These are phyloP conservation scores for Marcusenius ussheri DNA, from an alignment of 2,113 vertebrate genomes.

Conservation along the genomic window DNA sequence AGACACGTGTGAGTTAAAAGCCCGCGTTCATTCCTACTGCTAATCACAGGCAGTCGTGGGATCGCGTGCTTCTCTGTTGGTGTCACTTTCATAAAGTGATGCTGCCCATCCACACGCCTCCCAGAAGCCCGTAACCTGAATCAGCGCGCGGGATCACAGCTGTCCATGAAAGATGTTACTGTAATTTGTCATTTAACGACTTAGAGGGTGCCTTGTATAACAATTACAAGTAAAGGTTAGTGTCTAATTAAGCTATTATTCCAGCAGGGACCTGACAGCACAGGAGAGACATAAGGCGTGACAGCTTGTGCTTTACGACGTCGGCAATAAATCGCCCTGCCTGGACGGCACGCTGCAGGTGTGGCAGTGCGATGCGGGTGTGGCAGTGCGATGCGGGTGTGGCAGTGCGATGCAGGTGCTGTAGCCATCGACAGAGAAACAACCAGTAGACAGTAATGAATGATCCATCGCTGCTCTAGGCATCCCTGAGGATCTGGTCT, in stretches of 20 bases:
- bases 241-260: constrained; percentile 12
- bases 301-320: neutral
- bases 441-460: neutral
- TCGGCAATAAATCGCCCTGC: neutral
- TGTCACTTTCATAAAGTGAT: neutral
- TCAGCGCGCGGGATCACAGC: neutral
- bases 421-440: neutral
- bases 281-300: neutral
- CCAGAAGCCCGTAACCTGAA: neutral
- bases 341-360: neutral
- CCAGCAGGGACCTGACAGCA: neutral
- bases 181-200: neutral
- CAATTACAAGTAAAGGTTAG: neutral
- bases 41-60: neutral
- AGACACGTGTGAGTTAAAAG: neutral
- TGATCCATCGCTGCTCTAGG: neutral
- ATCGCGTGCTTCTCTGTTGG: neutral
- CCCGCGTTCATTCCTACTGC: neutral
- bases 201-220: constrained; percentile 9
- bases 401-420: neutral
- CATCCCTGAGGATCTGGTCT: neutral
- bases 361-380: neutral
- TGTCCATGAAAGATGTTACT: neutral
- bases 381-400: neutral
- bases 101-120: neutral